Conservation (phyloP, 1,140 invertebrate species). For the Pomacea maculata region DNA sequence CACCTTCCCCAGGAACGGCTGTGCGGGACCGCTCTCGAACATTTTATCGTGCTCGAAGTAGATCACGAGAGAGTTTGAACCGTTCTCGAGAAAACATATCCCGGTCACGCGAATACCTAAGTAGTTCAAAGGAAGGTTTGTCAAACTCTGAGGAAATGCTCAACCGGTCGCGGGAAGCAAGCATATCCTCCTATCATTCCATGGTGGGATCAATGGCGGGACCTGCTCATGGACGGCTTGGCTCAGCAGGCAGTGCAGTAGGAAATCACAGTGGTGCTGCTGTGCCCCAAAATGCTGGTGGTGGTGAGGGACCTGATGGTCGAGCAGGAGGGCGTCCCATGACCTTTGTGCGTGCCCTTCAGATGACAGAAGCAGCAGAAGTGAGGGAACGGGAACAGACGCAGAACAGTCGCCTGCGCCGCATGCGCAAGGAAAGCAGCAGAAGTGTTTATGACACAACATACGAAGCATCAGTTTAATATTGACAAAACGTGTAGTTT, state of each 20-base stretch:
- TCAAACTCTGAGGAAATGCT: conserved; percentile 12
- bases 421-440: conserved; percentile 76
- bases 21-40: conserved; percentile 28
- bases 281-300: neutral
- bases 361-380: conserved; percentile 80
- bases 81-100: conserved; percentile 23
- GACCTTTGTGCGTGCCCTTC: conserved; percentile 90
- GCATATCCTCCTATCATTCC: conserved; percentile 18
- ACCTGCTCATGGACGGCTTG: neutral
- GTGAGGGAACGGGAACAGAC: conserved; percentile 34
- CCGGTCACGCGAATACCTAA: conserved; percentile 16
- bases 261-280: neutral
- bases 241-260: neutral
- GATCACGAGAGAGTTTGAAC: conserved; percentile 24
- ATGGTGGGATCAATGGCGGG: neutral
- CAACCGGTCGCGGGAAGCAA: conserved; percentile 15
- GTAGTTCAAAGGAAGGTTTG: conserved; percentile 27
- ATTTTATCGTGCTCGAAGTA: conserved; percentile 28
- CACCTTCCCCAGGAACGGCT: conserved; percentile 14
- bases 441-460: conserved; percentile 90
- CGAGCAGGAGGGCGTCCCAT: conserved; percentile 74
- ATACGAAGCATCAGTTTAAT: conserved; percentile 89
- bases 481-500: neutral
- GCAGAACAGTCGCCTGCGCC: conserved; percentile 28
- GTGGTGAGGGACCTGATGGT: conserved; percentile 4